phyloP scores from a whole-genome alignment of 2,113 vertebrate species.

The Myotis brandtii region DNA sequence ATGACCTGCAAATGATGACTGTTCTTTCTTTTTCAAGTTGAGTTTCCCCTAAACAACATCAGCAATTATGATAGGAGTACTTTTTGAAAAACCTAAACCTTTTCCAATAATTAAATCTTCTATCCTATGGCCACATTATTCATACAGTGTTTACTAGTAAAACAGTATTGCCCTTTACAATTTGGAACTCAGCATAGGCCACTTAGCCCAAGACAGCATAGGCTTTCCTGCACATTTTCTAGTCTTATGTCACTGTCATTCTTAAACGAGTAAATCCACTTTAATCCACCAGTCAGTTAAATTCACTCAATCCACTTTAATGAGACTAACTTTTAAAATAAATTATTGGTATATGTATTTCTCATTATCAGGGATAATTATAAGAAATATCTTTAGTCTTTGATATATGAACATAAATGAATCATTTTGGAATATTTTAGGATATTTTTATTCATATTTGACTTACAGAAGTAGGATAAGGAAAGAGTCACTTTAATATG shows the following conservation, averaged over 20 bases:
- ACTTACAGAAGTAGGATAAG: not conserved
- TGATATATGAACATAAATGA: conserved; percentile 23
- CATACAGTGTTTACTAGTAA: not conserved
- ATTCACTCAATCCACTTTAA: not conserved
- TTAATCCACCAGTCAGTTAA: not conserved
- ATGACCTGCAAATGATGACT: not conserved
- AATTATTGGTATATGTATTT: not conserved
- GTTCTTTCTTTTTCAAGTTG: conserved; percentile 30
- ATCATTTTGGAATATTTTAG: not conserved
- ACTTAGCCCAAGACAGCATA: not conserved
- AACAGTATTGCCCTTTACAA: not conserved
- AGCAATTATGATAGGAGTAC: not conserved
- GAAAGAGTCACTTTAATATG: not conserved
- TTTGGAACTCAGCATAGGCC: not conserved
- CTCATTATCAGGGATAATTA: conserved; percentile 27
- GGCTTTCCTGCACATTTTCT: not conserved
- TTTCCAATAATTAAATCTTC: conserved; percentile 21
- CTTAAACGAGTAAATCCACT: not conserved
- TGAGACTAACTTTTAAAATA: conserved; percentile 16
- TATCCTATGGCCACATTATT: not conserved
- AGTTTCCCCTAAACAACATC: not conserved
- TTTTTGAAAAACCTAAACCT: not conserved
- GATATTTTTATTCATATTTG: conserved; percentile 46
- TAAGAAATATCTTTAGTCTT: not conserved
- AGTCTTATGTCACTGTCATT: not conserved